Percentiles rank a stretch among this genome's conserved stretches.
phyloP scores from a whole-genome alignment of 2,888 invertebrate species.

The Drosophila borealis region DNA sequence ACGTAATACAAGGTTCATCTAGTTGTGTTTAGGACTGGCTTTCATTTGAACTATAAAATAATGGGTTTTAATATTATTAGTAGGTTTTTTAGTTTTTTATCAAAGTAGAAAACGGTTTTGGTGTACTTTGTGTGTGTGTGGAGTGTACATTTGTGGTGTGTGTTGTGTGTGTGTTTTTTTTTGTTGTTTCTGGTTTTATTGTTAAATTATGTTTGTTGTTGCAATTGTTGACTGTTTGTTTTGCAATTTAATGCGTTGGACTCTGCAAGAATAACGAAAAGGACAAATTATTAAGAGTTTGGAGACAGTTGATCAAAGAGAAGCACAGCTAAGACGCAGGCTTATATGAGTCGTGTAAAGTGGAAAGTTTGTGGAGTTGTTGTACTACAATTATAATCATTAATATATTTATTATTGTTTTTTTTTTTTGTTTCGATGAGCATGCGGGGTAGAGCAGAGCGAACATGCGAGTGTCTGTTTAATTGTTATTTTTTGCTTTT shows the following conservation, averaged over 20 bases:
- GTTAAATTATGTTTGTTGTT: constrained; percentile 46
- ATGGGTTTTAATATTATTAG: constrained; percentile 69
- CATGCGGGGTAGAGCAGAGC: constrained; percentile 45
- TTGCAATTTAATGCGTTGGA: constrained; percentile 80
- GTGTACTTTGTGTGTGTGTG: constrained; percentile 23
- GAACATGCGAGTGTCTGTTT: constrained; percentile 41
- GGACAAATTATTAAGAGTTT: constrained; percentile 55
- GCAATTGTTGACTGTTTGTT: constrained; percentile 54
- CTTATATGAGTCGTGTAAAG: constrained; percentile 25
- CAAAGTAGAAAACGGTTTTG: constrained; percentile 82
- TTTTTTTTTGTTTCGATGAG: constrained; percentile 23
- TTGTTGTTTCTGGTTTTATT: constrained; percentile 25
- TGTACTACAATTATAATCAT: constrained; percentile 16
- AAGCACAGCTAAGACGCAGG: constrained; percentile 22
- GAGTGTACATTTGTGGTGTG: constrained; percentile 19
- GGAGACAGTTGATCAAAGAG: constrained; percentile 9
- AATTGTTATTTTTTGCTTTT: neutral
- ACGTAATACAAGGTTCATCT: constrained; percentile 59
- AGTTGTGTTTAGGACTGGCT: constrained; percentile 59
- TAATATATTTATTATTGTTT: constrained; percentile 29
- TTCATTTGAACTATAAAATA: constrained; percentile 62
- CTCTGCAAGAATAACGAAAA: constrained; percentile 81
- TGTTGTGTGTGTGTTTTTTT: constrained; percentile 25
- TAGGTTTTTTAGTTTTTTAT: constrained; percentile 77
- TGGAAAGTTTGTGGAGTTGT: constrained; percentile 13